phyloP scores from a whole-genome alignment of 1,140 invertebrate species.

The Drosophila rhopaloa region DNA sequence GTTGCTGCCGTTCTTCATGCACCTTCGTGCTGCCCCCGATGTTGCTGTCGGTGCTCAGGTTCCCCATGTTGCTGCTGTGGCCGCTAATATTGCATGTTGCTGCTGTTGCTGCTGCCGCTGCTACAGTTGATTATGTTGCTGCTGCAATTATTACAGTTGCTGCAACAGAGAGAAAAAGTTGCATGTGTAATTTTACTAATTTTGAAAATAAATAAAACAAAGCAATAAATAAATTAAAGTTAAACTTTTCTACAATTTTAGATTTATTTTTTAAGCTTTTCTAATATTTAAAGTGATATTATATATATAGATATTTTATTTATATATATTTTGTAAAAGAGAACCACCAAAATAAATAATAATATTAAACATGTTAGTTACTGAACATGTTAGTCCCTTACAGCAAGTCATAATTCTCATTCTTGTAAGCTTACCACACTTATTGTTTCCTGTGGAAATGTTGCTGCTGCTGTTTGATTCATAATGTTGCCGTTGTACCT shows the following conservation, averaged over 20 bases:
- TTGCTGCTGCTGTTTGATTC: constrained; percentile 28
- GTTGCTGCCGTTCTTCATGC: constrained; percentile 15
- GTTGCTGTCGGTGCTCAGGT: constrained; percentile 11
- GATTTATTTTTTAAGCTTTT: too few species aligned
- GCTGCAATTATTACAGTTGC: constrained; percentile 36
- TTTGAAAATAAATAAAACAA: not conserved
- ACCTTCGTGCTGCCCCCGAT: constrained; percentile 6
- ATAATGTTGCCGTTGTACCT: constrained; percentile 21
- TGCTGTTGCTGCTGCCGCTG: constrained; percentile 1
- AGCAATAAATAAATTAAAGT: too few species aligned
- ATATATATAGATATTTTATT: too few species aligned
- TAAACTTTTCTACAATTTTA: too few species aligned
- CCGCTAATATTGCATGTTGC: constrained; percentile 15
- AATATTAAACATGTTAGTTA: too few species aligned
- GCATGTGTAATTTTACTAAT: too few species aligned
- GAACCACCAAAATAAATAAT: too few species aligned
- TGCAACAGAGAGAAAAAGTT: not conserved
- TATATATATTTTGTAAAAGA: too few species aligned
- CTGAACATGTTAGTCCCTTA: too few species aligned
- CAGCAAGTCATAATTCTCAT: too few species aligned
- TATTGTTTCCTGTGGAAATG: constrained; percentile 5
- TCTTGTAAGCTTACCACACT: too few species aligned
- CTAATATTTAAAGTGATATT: not conserved
- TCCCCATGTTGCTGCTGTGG: constrained; percentile 17
- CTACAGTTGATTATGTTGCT: constrained; percentile 20